Evolutionary conservation across 2,113 vertebrate species (phyloP), one percentile per base, ranked within the genome.

Genomic region (Periophthalmodon schlosseri): DNA sequence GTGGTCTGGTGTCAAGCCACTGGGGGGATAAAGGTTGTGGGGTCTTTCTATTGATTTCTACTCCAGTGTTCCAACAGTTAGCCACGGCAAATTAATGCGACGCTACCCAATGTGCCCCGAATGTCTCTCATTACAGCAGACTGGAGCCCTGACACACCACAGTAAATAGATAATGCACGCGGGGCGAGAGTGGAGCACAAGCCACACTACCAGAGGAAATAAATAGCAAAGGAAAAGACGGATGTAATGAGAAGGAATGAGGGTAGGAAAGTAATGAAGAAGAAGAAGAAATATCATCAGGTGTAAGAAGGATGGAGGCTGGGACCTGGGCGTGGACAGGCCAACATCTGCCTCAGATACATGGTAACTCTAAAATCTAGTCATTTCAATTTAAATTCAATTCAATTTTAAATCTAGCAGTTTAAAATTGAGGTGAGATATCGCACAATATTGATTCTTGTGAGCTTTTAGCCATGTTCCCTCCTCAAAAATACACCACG

Each of bases 41-140:
- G 61, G 61, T 28, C 33, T 20, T 82, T 60, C 52, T 80, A 88
- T 88, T 76, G 87, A 88, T 91, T 86, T 85, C 72, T 80, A 28
- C 80, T 70, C 78, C 54, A 67, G 77, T 80, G 76, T 83, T 73
- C 49, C 73, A 88, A 80, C 83, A 86, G 84, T 88, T 88, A 90
- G 79, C 86, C 84, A 57, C 75, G 5, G 85, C 69, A 89, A 91
- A 92, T 93, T 83, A 93, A 93, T 89, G 88, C 73, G 86, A 83
- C 52, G 68, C 83, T 60, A 63, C 54, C 72, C 79, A 83, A 91
- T 88, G 88, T 73, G 78, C 77, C 78, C 77, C 15, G 54, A 81
- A 79, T 84, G 88, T 90, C 90, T 93, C 88, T 86, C 75, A 83
- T 92, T 92, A 92, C 90, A 87, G 75, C 47, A 64, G 74, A 81